A percentile compares a stretch with the other conserved stretches of the same genome.
phyloP scores from a whole-genome alignment of 2,888 invertebrate genomes.

The Catocala fraxini region DNA sequence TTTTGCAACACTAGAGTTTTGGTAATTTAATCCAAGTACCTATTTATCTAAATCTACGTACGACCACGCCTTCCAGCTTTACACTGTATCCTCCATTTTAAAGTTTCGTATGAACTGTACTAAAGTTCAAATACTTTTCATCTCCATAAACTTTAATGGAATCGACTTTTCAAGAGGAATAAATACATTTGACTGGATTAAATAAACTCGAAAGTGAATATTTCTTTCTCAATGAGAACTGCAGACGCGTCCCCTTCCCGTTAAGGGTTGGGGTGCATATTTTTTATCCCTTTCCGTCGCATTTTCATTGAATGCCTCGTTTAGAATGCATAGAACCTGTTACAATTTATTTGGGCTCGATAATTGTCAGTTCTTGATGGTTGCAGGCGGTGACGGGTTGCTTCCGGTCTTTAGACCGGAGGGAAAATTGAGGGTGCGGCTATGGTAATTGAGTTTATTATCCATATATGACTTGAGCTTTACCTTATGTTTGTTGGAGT shows the following conservation, averaged over 20 bases:
- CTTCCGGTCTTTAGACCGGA: constrained; percentile 8
- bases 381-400: constrained; percentile 1
- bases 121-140: neutral
- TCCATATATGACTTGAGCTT: neutral
- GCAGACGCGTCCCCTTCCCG: constrained; percentile 21
- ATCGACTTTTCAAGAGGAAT: constrained; percentile 2
- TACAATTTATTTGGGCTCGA: constrained; percentile 37
- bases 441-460: constrained; percentile 3
- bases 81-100: neutral
- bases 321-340: constrained; percentile 50
- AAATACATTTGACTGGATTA: constrained; percentile 23
- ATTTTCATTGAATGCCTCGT: constrained; percentile 31
- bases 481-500: too few species aligned
- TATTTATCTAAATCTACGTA: too few species aligned
- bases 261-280: constrained; percentile 46
- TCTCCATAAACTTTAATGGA: neutral
- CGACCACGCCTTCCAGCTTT: too few species aligned
- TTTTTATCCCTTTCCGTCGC: constrained; percentile 23
- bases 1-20: too few species aligned
- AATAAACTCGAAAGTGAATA: constrained; percentile 22
- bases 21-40: too few species aligned
- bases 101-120: neutral
- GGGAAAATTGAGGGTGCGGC: constrained; percentile 1
- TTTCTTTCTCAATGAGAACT: constrained; percentile 20
- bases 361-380: constrained; percentile 39